Conservation (phyloP, 2,888 invertebrate genomes). For the Platycnemis pennipes region DNA sequence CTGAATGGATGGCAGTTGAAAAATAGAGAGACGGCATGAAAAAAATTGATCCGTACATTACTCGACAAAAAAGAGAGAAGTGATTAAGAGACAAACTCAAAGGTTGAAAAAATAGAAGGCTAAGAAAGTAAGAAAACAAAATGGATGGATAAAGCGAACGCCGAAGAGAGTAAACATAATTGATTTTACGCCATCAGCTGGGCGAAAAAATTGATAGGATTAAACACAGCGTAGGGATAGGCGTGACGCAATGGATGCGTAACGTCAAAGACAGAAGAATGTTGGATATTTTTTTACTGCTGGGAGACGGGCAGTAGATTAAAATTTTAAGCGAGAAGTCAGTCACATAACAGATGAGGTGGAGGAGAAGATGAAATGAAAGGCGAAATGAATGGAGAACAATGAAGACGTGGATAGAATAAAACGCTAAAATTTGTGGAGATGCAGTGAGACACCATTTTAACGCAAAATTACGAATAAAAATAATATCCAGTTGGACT, state of each 20-base stretch:
- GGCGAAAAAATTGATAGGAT: not conserved
- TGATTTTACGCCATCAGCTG: not conserved
- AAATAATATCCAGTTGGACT: too few species aligned
- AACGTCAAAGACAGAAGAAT: slow-evolving; percentile 1
- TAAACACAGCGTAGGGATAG: not conserved
- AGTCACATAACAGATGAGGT: not conserved
- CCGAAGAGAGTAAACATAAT: not conserved
- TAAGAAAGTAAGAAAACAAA: not conserved
- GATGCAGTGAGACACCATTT: too few species aligned
- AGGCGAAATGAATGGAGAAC: not conserved
- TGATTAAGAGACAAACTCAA: not conserved
- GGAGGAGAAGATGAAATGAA: too few species aligned
- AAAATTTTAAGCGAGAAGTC: not conserved
- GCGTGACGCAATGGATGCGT: not conserved
- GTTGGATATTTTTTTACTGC: not conserved
- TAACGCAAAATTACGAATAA: too few species aligned
- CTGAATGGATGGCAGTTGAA: too few species aligned
- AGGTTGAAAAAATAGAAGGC: not conserved
- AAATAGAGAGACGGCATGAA: too few species aligned
- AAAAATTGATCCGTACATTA: too few species aligned
- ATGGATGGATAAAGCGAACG: not conserved
- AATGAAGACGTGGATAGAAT: not conserved
- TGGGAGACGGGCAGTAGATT: not conserved
- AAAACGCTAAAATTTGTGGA: too few species aligned
- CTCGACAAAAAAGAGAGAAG: too few species aligned